These are phyloP conservation scores for Halichoeres trimaculatus DNA, from an alignment of 2,113 vertebrate species.

Conservation along the genomic window DNA sequence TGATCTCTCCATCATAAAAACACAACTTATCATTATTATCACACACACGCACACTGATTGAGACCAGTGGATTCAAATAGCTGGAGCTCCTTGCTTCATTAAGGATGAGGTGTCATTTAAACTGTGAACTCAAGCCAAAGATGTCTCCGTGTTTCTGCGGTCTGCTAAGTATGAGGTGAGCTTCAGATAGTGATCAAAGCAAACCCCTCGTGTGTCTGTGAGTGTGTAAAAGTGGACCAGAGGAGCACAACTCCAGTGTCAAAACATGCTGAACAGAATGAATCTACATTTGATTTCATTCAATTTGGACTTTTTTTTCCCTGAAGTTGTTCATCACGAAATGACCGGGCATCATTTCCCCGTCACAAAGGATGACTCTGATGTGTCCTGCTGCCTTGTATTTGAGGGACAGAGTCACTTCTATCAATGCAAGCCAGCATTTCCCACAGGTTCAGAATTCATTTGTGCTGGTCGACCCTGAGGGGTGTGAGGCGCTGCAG, in stretches of 20 bases:
- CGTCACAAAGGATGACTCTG: conserved; percentile 16
- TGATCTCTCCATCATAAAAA: conserved; percentile 12
- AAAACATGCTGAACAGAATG: conserved; percentile 3
- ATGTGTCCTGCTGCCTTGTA: conserved; percentile 28
- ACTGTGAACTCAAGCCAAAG: conserved; percentile 1
- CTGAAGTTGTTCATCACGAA: conserved; percentile 5
- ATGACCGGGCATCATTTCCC: conserved; percentile 10
- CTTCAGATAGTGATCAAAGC: conserved; percentile 22
- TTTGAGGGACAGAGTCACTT: conserved; percentile 12
- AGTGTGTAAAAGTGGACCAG: neutral
- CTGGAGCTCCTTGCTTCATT: conserved; percentile 37
- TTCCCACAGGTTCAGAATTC: conserved; percentile 24
- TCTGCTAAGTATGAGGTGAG: conserved; percentile 12
- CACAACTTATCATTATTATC: conserved; percentile 20
- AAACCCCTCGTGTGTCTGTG: neutral
- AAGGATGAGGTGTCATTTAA: conserved; percentile 23
- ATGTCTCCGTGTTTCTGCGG: conserved; percentile 4
- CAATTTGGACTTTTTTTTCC: neutral
- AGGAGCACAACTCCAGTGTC: neutral
- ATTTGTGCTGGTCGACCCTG: conserved; percentile 35
- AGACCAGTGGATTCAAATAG: conserved; percentile 39
- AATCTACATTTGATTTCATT: conserved; percentile 10
- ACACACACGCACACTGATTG: neutral
- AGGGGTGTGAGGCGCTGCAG: conserved; percentile 9
- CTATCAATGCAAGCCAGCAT: conserved; percentile 14